A percentile compares a stretch with the other conserved stretches of the same genome.
Evolutionary conservation across 2,797 vertebrate species (phyloP).

Genomic region (Apodemus agrarius): DNA sequence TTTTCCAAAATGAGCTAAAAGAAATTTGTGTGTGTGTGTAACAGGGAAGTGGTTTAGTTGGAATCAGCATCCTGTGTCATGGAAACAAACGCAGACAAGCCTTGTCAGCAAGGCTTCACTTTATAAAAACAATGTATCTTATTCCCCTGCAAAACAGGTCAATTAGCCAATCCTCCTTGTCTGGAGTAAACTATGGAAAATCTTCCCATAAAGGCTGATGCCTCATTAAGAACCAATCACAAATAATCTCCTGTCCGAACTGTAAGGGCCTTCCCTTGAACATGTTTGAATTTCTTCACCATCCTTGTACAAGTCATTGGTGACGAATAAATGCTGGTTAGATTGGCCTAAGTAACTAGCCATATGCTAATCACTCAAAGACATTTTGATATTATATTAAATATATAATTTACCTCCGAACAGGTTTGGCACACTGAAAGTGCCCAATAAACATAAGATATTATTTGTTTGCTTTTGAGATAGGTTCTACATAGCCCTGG

Average conservation of each 20-base stretch:
- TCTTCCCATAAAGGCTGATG: neutral
- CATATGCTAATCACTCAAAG: neutral
- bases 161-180: neutral
- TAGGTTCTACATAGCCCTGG: neutral
- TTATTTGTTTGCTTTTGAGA: neutral
- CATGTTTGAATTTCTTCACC: neutral
- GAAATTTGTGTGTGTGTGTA: neutral
- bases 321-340: neutral
- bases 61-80: neutral
- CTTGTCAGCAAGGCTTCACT: neutral
- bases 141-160: neutral
- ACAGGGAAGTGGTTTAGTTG: slow-evolving; percentile 4
- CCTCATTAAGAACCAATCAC: neutral
- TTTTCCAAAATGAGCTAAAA: slow-evolving; percentile 79
- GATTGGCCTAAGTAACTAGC: neutral
- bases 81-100: slow-evolving; percentile 34
- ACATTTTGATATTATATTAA: neutral
- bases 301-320: neutral
- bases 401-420: neutral
- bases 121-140: neutral
- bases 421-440: neutral
- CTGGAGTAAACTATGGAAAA: neutral
- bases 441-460: neutral
- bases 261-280: neutral
- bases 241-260: neutral